Percentiles rank a stretch among this genome's conserved stretches.
These are phyloP conservation scores for Lasioglossum oenotherae DNA, from an alignment of 2,888 invertebrate species.

Conservation along the genomic window DNA sequence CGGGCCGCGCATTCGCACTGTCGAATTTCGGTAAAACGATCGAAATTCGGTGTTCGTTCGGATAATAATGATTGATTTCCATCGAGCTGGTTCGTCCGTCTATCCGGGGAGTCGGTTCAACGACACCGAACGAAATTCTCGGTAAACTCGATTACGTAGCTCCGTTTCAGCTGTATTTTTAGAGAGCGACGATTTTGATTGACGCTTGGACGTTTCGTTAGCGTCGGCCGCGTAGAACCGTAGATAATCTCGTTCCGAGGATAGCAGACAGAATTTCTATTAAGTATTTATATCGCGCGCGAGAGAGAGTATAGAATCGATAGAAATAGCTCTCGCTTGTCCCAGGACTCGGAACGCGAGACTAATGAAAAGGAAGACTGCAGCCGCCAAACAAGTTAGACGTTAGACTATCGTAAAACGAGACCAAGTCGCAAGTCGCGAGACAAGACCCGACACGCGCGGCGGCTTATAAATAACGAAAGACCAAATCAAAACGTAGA, in stretches of 20 bases:
- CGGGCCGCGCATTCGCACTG: background rate
- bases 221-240: slow-evolving; percentile 3
- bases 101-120: background rate
- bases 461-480: slow-evolving; percentile 52
- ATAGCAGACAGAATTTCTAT: slow-evolving; percentile 1
- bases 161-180: slow-evolving; percentile 29
- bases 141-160: slow-evolving; percentile 6
- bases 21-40: background rate
- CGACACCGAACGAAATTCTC: background rate
- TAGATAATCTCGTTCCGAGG: background rate
- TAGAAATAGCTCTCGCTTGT: slow-evolving; percentile 1
- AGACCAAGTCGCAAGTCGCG: slow-evolving; percentile 54
- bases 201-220: slow-evolving; percentile 12
- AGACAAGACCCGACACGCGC: background rate
- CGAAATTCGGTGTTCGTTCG: background rate
- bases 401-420: slow-evolving; percentile 31
- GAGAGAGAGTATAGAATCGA: background rate
- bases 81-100: background rate
- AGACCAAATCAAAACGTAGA: slow-evolving; percentile 64
- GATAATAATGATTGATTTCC: background rate
- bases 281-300: slow-evolving; percentile 31
- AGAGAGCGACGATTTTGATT: slow-evolving; percentile 7
- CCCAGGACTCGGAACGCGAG: slow-evolving; percentile 5
- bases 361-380: slow-evolving; percentile 45
- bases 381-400: slow-evolving; percentile 23